These are phyloP conservation scores for Neosilurus hyrtlii DNA, from an alignment of 2,797 vertebrate genomes.

Conservation along the genomic window DNA sequence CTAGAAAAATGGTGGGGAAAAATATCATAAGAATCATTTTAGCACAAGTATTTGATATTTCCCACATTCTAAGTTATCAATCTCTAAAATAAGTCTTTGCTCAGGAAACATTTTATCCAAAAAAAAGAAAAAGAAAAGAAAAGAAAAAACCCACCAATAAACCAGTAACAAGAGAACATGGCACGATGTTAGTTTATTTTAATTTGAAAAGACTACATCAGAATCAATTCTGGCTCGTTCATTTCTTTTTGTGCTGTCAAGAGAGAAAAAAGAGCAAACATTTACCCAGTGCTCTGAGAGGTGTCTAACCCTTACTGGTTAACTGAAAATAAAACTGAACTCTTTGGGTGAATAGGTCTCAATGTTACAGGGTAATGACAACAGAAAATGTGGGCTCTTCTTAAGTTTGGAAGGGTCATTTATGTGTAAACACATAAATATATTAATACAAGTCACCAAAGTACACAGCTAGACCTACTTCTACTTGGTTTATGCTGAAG, in stretches of 20 bases:
- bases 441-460: conserved; percentile 60
- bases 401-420: conserved; percentile 65
- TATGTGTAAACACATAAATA: conserved; percentile 68
- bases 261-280: conserved; percentile 63
- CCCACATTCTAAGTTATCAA: background rate
- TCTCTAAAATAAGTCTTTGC: conserved; percentile 13
- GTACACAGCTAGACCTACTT: conserved; percentile 41
- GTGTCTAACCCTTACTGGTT: conserved; percentile 49
- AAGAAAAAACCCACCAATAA: background rate
- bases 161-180: background rate
- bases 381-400: conserved; percentile 66
- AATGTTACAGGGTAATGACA: conserved; percentile 63
- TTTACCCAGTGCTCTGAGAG: conserved; percentile 63
- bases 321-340: conserved; percentile 62
- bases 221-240: conserved; percentile 48
- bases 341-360: conserved; percentile 59
- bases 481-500: conserved; percentile 52
- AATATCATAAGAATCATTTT: conserved; percentile 5
- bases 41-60: background rate
- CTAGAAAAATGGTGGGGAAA: background rate
- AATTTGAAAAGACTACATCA: conserved; percentile 49
- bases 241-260: conserved; percentile 56
- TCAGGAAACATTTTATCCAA: conserved; percentile 29
- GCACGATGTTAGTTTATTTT: background rate
- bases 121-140: background rate